A percentile compares a stretch with the other conserved stretches of the same genome.
phyloP scores from a whole-genome alignment of 2,888 invertebrate genomes.

The Operophtera brumata region DNA sequence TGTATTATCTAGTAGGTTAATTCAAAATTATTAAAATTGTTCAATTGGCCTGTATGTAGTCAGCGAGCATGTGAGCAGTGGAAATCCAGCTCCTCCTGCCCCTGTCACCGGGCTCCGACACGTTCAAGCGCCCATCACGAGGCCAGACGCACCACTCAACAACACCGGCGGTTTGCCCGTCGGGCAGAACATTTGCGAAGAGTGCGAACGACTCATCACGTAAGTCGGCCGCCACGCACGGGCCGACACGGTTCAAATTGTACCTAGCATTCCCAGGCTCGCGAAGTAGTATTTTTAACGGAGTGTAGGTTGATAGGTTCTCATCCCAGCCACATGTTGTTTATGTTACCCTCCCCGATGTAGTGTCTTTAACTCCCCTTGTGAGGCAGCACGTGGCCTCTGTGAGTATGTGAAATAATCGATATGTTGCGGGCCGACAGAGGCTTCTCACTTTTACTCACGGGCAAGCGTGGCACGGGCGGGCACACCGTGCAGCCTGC shows the following conservation, averaged over 20 bases:
- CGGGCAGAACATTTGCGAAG: constrained; percentile 96
- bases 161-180: constrained; percentile 88
- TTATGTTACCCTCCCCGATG: constrained; percentile 13
- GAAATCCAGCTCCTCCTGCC: constrained; percentile 44
- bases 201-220: constrained; percentile 98
- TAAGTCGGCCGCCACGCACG: constrained; percentile 88
- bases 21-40: constrained; percentile 36
- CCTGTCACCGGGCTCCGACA: constrained; percentile 83
- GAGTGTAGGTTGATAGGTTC: constrained; percentile 18
- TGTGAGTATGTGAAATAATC: constrained; percentile 54
- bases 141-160: constrained; percentile 82
- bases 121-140: constrained; percentile 87
- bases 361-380: constrained; percentile 44
- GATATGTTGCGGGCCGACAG: constrained; percentile 67
- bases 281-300: neutral
- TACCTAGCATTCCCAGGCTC: constrained; percentile 26
- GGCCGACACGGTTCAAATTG: constrained; percentile 83
- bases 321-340: constrained; percentile 18
- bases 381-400: constrained; percentile 30
- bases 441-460: constrained; percentile 84
- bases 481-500: constrained; percentile 83
- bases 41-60: constrained; percentile 49
- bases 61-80: constrained; percentile 20
- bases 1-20: neutral
- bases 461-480: constrained; percentile 88